Conservation (phyloP, 2,888 invertebrate species). For the Mellilla xanthometata region DNA sequence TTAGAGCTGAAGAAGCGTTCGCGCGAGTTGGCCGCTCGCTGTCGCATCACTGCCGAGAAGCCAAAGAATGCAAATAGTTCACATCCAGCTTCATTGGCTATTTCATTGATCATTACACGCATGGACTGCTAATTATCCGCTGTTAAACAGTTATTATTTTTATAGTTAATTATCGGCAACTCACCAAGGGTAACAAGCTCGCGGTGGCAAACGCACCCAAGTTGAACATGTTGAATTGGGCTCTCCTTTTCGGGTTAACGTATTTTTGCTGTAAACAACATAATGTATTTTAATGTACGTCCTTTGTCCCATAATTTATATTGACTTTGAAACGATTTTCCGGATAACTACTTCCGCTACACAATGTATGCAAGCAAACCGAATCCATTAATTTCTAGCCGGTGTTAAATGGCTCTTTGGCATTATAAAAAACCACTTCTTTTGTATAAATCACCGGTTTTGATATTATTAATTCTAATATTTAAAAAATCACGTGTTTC, state of each 20-base stretch:
- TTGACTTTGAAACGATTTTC: constrained; percentile 3
- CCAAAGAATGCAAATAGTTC: background rate
- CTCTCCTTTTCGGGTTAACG: constrained; percentile 64
- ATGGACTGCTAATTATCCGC: background rate
- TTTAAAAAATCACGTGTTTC: too few relatives aligned
- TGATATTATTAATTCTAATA: too few relatives aligned
- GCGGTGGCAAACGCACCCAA: constrained; percentile 61
- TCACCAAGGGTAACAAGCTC: constrained; percentile 65
- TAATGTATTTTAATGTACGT: constrained; percentile 3
- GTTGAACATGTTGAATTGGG: constrained; percentile 64
- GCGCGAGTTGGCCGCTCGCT: too few relatives aligned
- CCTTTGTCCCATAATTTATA: background rate
- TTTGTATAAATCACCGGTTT: too few relatives aligned
- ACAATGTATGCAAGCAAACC: constrained; percentile 19
- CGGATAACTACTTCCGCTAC: constrained; percentile 6
- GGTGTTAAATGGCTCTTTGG: too few relatives aligned
- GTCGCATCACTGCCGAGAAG: too few relatives aligned
- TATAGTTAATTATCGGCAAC: constrained; percentile 24
- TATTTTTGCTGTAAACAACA: constrained; percentile 53
- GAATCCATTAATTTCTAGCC: too few relatives aligned
- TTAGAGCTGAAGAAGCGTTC: too few relatives aligned
- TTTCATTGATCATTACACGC: background rate
- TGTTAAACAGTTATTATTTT: constrained; percentile 4
- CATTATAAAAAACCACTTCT: too few relatives aligned
- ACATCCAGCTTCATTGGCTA: constrained; percentile 3